phyloP scores from a whole-genome alignment of 2,888 invertebrate genomes.

The Eupithecia pulchellata region DNA sequence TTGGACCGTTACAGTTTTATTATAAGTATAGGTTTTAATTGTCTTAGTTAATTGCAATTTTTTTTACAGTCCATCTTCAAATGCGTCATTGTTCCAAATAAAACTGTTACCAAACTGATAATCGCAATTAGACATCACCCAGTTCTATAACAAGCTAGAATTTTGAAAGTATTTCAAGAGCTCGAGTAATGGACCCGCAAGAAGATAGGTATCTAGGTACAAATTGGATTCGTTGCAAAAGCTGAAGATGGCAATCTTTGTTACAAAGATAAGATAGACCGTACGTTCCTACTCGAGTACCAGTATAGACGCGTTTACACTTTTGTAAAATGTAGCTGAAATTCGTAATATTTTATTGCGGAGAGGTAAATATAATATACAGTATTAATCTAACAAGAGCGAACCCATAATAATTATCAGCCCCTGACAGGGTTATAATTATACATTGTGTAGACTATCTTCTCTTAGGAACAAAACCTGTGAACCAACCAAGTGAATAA shows the following conservation, averaged over 20 bases:
- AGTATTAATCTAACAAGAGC: too few species aligned
- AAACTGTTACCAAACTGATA: neutral
- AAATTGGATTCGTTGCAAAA: neutral
- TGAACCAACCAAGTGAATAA: too few species aligned
- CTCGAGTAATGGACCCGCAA: neutral
- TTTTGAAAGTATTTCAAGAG: slow-evolving; percentile 10
- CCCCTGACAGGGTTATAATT: too few species aligned
- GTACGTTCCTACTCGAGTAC: neutral
- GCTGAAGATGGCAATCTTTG: neutral
- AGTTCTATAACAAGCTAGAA: slow-evolving; percentile 16
- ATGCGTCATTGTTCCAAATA: neutral
- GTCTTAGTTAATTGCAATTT: too few species aligned
- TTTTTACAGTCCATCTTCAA: neutral
- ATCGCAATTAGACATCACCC: slow-evolving; percentile 28
- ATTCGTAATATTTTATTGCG: too few species aligned
- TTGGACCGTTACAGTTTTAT: too few species aligned
- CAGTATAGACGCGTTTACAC: neutral
- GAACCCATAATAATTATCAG: too few species aligned
- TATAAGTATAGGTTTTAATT: too few species aligned
- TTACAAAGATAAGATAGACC: neutral
- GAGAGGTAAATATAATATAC: too few species aligned
- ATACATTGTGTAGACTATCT: too few species aligned
- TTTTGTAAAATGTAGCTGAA: neutral
- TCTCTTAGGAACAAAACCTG: too few species aligned
- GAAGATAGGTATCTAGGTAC: neutral